Base-by-base conservation (phyloP, 2,113 vertebrate species). In the Embiotoca jacksoni region DNA sequence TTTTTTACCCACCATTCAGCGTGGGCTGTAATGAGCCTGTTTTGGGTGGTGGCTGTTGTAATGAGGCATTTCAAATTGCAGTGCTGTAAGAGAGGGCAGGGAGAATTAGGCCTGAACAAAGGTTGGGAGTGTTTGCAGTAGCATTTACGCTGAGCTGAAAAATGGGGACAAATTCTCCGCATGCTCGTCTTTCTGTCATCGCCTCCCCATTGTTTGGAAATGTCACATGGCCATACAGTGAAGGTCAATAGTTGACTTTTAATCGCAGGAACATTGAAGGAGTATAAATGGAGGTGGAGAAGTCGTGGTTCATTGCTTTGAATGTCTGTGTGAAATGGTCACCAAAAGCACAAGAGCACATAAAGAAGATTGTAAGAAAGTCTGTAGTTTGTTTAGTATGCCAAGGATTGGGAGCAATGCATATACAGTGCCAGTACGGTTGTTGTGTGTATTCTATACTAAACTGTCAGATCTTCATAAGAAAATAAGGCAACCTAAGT, bases 151-250 rank as follows among this genome's bases (percentile, higher is more conserved):
- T 41, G 35, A 54, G 16, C 16, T 46, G 8, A 11, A 55, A n/a
- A 55, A 30, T 14, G 3, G 16, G 44, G 11, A 54, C 23, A 23
- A 66, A 70, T 67, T 81, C 66, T 86, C 52, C 63, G 56, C 72
- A 53, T 30, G 60, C 67, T 82, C 60, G 16, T 80, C 56, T 69
- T 61, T 67, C 60, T 35, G 56, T 75, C 72, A 73, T 66, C 62
- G 2, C 49, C 46, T 44, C 16, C 59, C 39, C 32, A 71, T 86
- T 81, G 72, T 89, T 79, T 73, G 55, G 39, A 90, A 91, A 82
- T 73, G 86, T 79, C 80, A 85, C 72, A 67, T 55, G 67, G 30
- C 57, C 60, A 60, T n/a, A 65, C 74, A 54, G 66, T 65, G 60
- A 87, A 83, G 71, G 83, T 77, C 80, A 84, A 68, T 31, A 41